Evolutionary conservation across 1,140 invertebrate species (phyloP).

Genomic region (Micrasema longulum): DNA sequence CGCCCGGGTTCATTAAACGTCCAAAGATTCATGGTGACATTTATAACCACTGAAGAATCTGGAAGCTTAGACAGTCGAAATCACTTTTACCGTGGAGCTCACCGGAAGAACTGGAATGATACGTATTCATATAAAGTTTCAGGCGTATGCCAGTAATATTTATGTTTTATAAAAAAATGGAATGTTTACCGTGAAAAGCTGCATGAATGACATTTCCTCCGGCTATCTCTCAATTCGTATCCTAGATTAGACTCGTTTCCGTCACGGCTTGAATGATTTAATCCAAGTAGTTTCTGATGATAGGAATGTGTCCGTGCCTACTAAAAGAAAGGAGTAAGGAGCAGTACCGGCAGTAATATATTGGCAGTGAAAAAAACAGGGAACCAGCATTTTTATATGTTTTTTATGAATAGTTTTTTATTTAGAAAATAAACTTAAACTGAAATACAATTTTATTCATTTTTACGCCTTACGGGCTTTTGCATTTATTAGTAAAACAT

Average conservation of each 20-base stretch:
- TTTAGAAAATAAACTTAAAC: too few relatives aligned
- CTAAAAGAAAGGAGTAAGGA: too few relatives aligned
- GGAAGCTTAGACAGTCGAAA: conserved; percentile 19
- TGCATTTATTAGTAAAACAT: too few relatives aligned
- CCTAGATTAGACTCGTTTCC: conserved; percentile 32
- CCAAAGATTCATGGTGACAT: conserved; percentile 39
- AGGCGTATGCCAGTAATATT: too few relatives aligned
- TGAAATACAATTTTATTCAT: too few relatives aligned
- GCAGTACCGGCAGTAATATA: too few relatives aligned
- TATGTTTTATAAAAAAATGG: too few relatives aligned
- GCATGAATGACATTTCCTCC: conserved; percentile 44
- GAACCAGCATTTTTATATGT: too few relatives aligned
- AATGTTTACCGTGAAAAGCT: conserved; percentile 13
- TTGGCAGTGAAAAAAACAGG: too few relatives aligned
- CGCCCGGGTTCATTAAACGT: conserved; percentile 22
- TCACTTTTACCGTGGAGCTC: conserved; percentile 35
- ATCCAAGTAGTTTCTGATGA: conserved; percentile 8
- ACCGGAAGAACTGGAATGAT: conserved; percentile 40
- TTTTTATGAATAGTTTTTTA: too few relatives aligned
- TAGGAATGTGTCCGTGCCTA: conserved; percentile 20
- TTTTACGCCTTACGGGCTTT: too few relatives aligned
- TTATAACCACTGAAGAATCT: conserved; percentile 39
- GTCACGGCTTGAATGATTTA: conserved; percentile 15
- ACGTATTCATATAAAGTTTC: conserved; percentile 33
- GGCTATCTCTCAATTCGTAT: conserved; percentile 25